Evolutionary conservation across 2,797 vertebrate species (phyloP).

Genomic region (Kryptolebias ocellatus): DNA sequence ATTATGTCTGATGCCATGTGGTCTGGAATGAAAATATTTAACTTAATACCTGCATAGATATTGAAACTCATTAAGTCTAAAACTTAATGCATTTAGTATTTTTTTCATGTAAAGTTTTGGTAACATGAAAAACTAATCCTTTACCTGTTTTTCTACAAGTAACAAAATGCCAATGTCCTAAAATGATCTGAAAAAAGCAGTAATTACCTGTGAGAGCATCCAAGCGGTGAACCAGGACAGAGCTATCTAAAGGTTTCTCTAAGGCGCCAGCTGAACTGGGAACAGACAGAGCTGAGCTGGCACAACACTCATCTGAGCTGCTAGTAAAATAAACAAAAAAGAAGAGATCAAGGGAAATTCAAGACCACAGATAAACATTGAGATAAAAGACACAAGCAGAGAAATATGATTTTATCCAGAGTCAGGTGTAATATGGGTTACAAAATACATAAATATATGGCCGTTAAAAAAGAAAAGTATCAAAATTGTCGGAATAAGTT

Average conservation of each 20-base stretch:
- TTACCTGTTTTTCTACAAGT: too few species aligned
- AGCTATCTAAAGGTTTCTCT: constrained; percentile 52
- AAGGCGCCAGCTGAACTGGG: constrained; percentile 60
- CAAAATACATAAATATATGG: constrained; percentile 1
- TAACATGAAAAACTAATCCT: too few species aligned
- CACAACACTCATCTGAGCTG: constrained; percentile 70
- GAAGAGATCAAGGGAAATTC: background rate
- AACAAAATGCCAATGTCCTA: too few species aligned
- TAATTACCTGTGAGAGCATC: constrained; percentile 70
- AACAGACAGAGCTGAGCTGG: constrained; percentile 42
- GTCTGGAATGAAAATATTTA: constrained; percentile 36
- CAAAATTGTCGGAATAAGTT: too few species aligned
- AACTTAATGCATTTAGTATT: too few species aligned
- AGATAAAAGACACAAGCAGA: background rate
- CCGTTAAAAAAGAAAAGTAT: background rate
- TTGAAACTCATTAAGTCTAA: background rate
- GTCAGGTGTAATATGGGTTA: background rate
- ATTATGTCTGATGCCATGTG: constrained; percentile 30
- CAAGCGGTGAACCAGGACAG: constrained; percentile 48
- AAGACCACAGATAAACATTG: background rate
- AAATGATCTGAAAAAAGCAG: background rate
- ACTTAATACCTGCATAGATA: constrained; percentile 1
- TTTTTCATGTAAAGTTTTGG: too few species aligned
- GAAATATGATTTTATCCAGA: background rate
- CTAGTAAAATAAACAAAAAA: constrained; percentile 7